Evolutionary conservation across 2,797 vertebrate species (phyloP), one percentile per base, ranked within the genome.

Genomic region (Trachurus trachurus): DNA sequence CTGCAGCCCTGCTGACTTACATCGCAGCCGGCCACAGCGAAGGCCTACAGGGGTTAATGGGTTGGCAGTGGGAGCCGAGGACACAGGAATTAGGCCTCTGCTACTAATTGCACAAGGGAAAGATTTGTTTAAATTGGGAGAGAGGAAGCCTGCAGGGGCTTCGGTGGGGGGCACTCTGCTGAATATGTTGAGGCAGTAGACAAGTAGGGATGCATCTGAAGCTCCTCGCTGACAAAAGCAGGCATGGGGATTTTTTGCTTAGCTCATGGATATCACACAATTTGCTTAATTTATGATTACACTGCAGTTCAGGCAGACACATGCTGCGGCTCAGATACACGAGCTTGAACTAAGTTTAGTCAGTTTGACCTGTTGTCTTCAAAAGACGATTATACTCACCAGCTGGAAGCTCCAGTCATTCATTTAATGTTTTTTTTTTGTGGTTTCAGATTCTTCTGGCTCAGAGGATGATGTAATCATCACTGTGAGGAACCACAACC

Each of bases 61-160:
- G 59, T 64, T 85, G 76, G 79, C 83, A 71, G 86, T 77, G 67
- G 86, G 82, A 78, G 77, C 53, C 13, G 70, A 90, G 85, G 82
- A 87, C 84, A 68, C 78, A 68, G 68, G 81, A 86, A 86, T 92
- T 88, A 90, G 80, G 78, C 71, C 84, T 88, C 73, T 37, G 87
- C 81, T 73, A 63, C 83, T 91, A 84, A 92, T 88, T 89, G 86
- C 78, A 81, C 60, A 22, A 53, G 74, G 66, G 73, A 60, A 56
- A 83, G 83, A 84, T 91, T 88, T 86, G 78, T 87, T 84, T 78
- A 79, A 84, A 76, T 58, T 80, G 74, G 76, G 72, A 66, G 50
- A 39, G 62, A 75, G 66, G 70, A 74, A 87, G 78, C 83, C 84
- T 73, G 80, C 40, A 12, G 80, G 70, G 74, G 26, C 21, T 76